Base-by-base conservation (phyloP, 2,797 vertebrate genomes). In the Miichthys miiuy region DNA sequence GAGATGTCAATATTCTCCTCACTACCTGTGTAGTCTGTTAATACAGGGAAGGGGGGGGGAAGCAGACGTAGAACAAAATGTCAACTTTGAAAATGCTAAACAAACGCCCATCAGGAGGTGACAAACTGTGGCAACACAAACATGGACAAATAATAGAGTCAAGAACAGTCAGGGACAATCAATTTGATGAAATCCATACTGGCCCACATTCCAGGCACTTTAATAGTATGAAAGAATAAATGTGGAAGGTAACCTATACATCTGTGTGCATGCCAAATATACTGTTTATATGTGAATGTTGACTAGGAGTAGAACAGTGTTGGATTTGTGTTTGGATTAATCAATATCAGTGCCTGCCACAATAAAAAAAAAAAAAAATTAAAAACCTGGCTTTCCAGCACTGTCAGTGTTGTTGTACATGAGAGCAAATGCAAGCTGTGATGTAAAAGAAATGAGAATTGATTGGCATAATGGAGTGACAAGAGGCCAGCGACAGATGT, bases 1-100 rank as follows among this genome's bases (percentile, higher is more conserved):
- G 94, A 95, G 92, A 93, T 91, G 89, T 97, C 96, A 92, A 96
- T 94, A 89, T 95, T 96, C 90, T 98, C 97, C 91, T 96, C 97
- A 92, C 91, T 95, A 87, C 96, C 96, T 55, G 95, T 95, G 86
- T 94, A 95, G 68, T 97, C 97, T 98, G 94, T 90, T 90, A 90
- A 93, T 91, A 91, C 84, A 92, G 89, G 92, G 88, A 83, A 83
- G 80, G 84, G 86, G 83, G 83, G 88, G 91, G 91, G 91, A 73
- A 88, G 93, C 89, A 94, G 86, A 94, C 12, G 94, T 77, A 92
- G 75, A 93, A 93, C 84, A 94, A 79, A 91, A 92, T 78, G 89
- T 93, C 93, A 94, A 87, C 69, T 88, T 88, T 86, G 75, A 79
- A 82, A 89, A 85, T 80, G 79, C 75, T 72, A 17, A 81, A 86